Evolutionary conservation across 2,888 invertebrate genomes (phyloP).

Genomic region (Stenolophus ochropezus): DNA sequence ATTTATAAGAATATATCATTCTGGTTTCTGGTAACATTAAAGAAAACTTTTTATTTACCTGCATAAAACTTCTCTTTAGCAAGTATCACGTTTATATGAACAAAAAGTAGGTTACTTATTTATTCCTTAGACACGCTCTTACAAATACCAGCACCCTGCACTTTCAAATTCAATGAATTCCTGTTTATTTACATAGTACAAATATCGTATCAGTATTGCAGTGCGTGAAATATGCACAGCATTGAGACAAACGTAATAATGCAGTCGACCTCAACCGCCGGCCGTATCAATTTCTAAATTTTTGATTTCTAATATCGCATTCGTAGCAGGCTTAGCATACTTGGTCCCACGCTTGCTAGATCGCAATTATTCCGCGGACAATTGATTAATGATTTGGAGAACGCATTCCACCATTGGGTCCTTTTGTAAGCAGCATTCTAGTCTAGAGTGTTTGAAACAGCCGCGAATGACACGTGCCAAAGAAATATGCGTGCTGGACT

Average conservation of each 20-base stretch:
- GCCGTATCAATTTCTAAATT: slow-evolving; percentile 38
- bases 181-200: slow-evolving; percentile 15
- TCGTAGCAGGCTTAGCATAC: slow-evolving; percentile 42
- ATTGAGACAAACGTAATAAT: slow-evolving; percentile 22
- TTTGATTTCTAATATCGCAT: slow-evolving; percentile 33
- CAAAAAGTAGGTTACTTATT: too few species aligned
- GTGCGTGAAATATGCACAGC: not conserved
- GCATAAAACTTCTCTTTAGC: too few species aligned
- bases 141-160: not conserved
- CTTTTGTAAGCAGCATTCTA: slow-evolving; percentile 25
- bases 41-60: too few species aligned
- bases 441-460: slow-evolving; percentile 9
- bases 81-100: too few species aligned
- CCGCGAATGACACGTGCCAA: slow-evolving; percentile 8
- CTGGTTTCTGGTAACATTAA: too few species aligned
- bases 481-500: not conserved
- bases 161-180: slow-evolving; percentile 9
- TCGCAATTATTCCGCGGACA: slow-evolving; percentile 29
- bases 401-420: slow-evolving; percentile 12
- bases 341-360: slow-evolving; percentile 34
- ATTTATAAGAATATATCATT: too few species aligned
- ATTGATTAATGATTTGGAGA: slow-evolving; percentile 39
- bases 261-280: slow-evolving; percentile 34
- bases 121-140: too few species aligned
- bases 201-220: not conserved